Conservation (phyloP, 2,888 invertebrate species). For the Acleris holmiana region DNA sequence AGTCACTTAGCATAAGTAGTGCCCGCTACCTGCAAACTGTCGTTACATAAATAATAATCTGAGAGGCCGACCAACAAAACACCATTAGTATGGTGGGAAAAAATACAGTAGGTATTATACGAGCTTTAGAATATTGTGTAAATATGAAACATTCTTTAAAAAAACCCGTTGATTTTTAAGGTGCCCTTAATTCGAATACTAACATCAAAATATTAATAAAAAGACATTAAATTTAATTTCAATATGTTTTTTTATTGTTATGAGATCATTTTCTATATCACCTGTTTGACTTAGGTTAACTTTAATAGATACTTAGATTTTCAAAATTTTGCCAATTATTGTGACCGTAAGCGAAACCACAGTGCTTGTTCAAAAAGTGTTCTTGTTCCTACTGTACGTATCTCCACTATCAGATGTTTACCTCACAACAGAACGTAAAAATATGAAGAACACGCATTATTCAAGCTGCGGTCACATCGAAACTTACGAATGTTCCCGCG, state of each 20-base stretch:
- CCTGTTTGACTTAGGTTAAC: too few species aligned
- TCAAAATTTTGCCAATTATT: too few species aligned
- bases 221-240: too few species aligned
- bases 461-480: conserved; percentile 42
- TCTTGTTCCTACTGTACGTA: neutral
- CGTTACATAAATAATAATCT: conserved; percentile 81
- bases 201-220: too few species aligned
- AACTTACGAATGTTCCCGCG: conserved; percentile 15
- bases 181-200: too few species aligned
- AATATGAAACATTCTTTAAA: too few species aligned
- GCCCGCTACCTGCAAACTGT: conserved; percentile 58
- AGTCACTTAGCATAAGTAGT: conserved; percentile 77
- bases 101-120: conserved; percentile 20
- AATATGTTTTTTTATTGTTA: too few species aligned
- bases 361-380: neutral
- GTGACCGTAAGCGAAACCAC: neutral
- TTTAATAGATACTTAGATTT: too few species aligned
- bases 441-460: conserved; percentile 57
- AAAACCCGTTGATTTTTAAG: too few species aligned
- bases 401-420: conserved; percentile 58
- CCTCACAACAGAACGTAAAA: conserved; percentile 59
- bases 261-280: too few species aligned
- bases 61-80: conserved; percentile 62
- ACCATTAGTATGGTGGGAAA: conserved; percentile 38
- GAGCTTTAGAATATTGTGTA: too few species aligned